Percentiles rank a stretch among this genome's conserved stretches.
These are phyloP conservation scores for Agrotis puta DNA, from an alignment of 2,888 invertebrate genomes.

Conservation along the genomic window DNA sequence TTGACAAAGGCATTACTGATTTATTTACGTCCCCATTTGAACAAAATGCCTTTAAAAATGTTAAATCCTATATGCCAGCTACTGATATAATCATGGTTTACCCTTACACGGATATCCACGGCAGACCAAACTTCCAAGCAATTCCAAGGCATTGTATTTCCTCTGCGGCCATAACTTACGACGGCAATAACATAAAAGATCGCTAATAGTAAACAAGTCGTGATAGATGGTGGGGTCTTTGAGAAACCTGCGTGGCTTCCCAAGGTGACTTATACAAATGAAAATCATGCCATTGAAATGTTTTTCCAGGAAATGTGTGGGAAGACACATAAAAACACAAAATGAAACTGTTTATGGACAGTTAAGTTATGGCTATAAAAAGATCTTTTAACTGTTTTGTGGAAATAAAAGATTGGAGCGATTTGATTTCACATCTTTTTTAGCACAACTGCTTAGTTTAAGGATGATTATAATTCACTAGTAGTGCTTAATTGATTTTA, in stretches of 20 bases:
- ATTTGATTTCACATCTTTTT: neutral
- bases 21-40: too few relatives aligned
- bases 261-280: conserved; percentile 21
- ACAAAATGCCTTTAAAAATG: neutral
- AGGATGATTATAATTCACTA: neutral
- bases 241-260: conserved; percentile 25
- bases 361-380: neutral
- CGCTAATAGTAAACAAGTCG: conserved; percentile 46
- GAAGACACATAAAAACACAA: conserved; percentile 1
- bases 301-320: conserved; percentile 3
- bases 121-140: conserved; percentile 12
- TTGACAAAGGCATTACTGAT: too few relatives aligned
- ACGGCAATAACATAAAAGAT: conserved; percentile 39
- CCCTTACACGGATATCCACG: neutral
- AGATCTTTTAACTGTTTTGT: neutral
- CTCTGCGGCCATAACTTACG: conserved; percentile 31
- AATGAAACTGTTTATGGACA: neutral
- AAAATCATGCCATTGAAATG: conserved; percentile 11
- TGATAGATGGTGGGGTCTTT: conserved; percentile 35
- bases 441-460: too few relatives aligned
- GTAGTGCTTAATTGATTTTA: neutral
- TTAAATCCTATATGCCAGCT: neutral
- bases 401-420: neutral
- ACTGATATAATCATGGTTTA: neutral
- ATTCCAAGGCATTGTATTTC: conserved; percentile 19